Conservation (phyloP, 2,113 vertebrate species). For the Callorhinus ursinus region DNA sequence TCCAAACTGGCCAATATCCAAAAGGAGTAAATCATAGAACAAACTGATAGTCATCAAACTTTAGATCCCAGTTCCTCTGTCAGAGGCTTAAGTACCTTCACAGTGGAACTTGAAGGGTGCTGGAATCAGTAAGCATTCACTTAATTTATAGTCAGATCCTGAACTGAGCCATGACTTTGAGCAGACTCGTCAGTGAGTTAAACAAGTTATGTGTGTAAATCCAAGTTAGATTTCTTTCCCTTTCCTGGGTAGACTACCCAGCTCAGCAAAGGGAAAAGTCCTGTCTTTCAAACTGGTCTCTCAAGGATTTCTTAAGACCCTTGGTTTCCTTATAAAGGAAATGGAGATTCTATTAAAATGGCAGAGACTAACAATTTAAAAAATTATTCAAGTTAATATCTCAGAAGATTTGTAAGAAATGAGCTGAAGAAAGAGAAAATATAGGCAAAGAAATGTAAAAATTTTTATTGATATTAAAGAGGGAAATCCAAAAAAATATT, state of each 20-base stretch:
- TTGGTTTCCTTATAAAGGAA: neutral
- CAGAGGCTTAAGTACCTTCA: neutral
- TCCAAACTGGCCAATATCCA: neutral
- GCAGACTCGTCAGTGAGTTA: neutral
- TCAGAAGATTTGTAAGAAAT: neutral
- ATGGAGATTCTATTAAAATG: constrained; percentile 1
- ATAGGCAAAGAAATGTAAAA: neutral
- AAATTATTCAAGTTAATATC: neutral
- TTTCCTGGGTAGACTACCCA: neutral
- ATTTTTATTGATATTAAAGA: neutral
- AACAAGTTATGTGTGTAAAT: neutral
- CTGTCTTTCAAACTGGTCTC: neutral
- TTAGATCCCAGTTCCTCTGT: neutral
- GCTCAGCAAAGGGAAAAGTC: neutral
- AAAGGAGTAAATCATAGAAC: neutral
- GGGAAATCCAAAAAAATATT: neutral
- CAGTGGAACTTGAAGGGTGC: neutral
- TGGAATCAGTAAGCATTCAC: neutral
- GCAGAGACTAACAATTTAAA: neutral
- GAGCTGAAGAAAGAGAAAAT: neutral
- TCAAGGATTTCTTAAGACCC: neutral
- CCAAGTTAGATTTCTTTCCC: neutral
- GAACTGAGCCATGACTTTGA: neutral
- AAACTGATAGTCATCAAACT: neutral
- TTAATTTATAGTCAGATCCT: neutral